These are phyloP conservation scores for Netelia virgata DNA, from an alignment of 2,888 invertebrate species.

Conservation along the genomic window DNA sequence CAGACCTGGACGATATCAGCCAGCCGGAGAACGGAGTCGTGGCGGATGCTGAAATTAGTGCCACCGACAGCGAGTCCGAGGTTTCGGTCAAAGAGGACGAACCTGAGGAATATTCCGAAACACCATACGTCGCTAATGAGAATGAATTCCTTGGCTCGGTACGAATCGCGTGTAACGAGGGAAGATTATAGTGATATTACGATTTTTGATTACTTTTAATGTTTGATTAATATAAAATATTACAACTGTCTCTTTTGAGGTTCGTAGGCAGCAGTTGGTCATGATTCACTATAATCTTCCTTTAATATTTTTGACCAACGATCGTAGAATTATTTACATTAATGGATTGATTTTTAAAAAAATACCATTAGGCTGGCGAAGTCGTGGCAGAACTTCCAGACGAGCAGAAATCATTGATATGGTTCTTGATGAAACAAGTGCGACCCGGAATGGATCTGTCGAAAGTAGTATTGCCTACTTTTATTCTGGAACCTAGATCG, in stretches of 20 bases:
- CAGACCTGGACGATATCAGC: conserved; percentile 91
- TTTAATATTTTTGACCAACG: neutral
- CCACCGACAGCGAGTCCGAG: conserved; percentile 89
- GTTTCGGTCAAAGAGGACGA: conserved; percentile 87
- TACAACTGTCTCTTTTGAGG: no score
- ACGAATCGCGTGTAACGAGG: neutral
- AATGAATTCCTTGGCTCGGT: conserved; percentile 87
- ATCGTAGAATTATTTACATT: neutral
- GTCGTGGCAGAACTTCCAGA: conserved; percentile 97
- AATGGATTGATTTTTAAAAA: conserved; percentile 62
- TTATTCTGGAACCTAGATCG: conserved; percentile 96
- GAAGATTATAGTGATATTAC: neutral
- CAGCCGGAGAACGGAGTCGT: conserved; percentile 88
- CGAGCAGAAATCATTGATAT: conserved; percentile 97
- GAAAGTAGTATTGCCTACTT: conserved; percentile 96
- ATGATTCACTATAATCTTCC: neutral
- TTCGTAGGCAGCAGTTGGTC: neutral
- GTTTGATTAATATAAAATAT: neutral
- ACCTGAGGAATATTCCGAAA: conserved; percentile 82
- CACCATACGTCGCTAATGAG: conserved; percentile 85
- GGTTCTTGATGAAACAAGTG: conserved; percentile 97
- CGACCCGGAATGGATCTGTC: conserved; percentile 98
- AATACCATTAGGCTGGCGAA: conserved; percentile 88
- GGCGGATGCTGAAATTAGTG: conserved; percentile 86
- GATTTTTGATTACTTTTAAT: neutral